Percentiles rank a stretch among this genome's conserved stretches.
Evolutionary conservation across 92 coral and sea anemone genomes (phyloP).

Genomic region (Phenganax stokvisi): DNA sequence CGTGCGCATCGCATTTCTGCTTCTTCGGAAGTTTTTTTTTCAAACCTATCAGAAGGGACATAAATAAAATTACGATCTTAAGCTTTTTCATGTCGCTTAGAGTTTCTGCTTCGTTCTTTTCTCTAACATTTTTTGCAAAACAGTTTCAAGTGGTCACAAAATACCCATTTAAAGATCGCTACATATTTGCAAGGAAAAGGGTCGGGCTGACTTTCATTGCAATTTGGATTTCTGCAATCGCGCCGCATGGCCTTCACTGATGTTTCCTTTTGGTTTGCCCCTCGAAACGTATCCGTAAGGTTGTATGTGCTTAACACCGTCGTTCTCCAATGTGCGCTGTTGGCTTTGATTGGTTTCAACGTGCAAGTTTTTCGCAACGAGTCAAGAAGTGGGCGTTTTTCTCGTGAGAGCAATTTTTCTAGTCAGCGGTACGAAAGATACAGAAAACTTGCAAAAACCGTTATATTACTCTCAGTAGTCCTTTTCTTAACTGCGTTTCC

Average conservation of each 20-base stretch:
- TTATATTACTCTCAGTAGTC: conserved; percentile 8
- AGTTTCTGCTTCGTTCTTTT: neutral
- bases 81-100: neutral
- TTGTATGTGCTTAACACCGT: neutral
- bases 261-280: neutral
- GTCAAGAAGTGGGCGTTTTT: neutral
- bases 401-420: neutral
- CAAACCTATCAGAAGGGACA: neutral
- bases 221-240: conserved; percentile 64
- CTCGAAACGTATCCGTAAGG: no score
- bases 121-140: conserved; percentile 15
- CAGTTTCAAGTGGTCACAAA: conserved; percentile 27
- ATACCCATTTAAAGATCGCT: conserved; percentile 7
- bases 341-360: conserved; percentile 6
- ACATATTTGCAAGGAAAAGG: conserved; percentile 31
- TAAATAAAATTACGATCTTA: neutral
- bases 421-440: neutral
- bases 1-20: neutral
- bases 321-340: neutral
- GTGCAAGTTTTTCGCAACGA: neutral
- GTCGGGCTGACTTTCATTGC: conserved; percentile 60
- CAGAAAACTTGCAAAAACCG: conserved; percentile 19
- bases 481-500: conserved; percentile 18
- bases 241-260: conserved; percentile 2
- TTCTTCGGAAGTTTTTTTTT: neutral